A percentile compares a stretch with the other conserved stretches of the same genome.
phyloP scores from a whole-genome alignment of 2,888 invertebrate genomes.

The Cenopis cana region DNA sequence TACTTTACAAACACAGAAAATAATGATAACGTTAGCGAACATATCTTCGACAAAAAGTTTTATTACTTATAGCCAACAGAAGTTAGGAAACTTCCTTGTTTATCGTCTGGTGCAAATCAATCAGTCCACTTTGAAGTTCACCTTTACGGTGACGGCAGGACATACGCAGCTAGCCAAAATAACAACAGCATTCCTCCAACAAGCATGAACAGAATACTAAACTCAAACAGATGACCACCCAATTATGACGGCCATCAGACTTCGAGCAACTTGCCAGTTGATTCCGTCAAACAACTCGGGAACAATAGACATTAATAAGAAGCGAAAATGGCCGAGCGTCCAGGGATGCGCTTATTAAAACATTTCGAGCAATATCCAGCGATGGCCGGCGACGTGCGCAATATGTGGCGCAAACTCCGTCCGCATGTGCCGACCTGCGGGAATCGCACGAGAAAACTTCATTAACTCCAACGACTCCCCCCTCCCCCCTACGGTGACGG shows the following conservation, averaged over 20 bases:
- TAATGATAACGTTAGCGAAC: neutral
- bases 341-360: conserved; percentile 84
- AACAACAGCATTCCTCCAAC: neutral
- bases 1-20: neutral
- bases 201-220: conserved; percentile 2
- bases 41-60: conserved; percentile 17
- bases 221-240: conserved; percentile 9
- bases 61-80: conserved; percentile 5
- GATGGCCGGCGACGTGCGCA: conserved; percentile 76
- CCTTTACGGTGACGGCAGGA: conserved; percentile 6
- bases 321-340: conserved; percentile 63
- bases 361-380: conserved; percentile 82
- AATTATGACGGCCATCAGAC: conserved; percentile 47
- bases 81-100: conserved; percentile 31
- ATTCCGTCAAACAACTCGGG: conserved; percentile 73
- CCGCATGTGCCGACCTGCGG: conserved; percentile 85
- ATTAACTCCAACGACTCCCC: conserved; percentile 79
- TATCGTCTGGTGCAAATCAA: conserved; percentile 41
- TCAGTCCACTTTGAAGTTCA: conserved; percentile 35
- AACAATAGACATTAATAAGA: conserved; percentile 84
- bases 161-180: conserved; percentile 4
- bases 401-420: conserved; percentile 81
- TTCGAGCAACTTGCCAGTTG: conserved; percentile 44
- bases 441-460: conserved; percentile 85
- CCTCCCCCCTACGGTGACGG: conserved; percentile 51